Base-by-base conservation (phyloP, 2,888 invertebrate genomes). In the Stenichneumon culpator region DNA sequence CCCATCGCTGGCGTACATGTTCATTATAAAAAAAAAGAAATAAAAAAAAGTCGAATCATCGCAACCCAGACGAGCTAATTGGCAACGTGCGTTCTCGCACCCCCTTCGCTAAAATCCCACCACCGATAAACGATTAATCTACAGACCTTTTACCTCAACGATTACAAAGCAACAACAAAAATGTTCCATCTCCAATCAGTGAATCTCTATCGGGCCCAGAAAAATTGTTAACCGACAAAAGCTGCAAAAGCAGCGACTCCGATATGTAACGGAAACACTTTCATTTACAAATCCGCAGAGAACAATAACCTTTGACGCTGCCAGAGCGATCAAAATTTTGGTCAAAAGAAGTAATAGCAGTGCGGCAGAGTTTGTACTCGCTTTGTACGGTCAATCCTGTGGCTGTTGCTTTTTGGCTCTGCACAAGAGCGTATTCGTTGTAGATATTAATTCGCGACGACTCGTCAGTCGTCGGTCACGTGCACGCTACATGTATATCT, bases 1-100 rank as follows among this genome's bases (percentile, higher is more conserved):
- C 36, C 16, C 19, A 32, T 28, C 11, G 28, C 60, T 32, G 16
- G 28, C 14, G n/a, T 32, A 28, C 16, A 60, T 60, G 14, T 32
- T 60, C 16, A 7, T 7, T 2, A 4, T 28, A 16, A 32, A 9
- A 52, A 14, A 72, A 28, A 28, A 3, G 3, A 52, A 70, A 22
- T 6, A 70, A 44, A 22, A 4, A n/a, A 47, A n/a, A 54, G 65
- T 47, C 25, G 63, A 50, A 32, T 47, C 28, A 9, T 44, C 44
- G 63, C 16, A 74, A 63, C 54, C 47, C 32, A 50, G 63, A 74
- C 63, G 74, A 50, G 19, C 28, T 60, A 28, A 73, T 73, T 73
- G 47, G 14, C 50, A 28, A 28, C n/a, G 60, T 63, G 28, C n/a
- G 47, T 74, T 57, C 57, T 9, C n/a, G 11, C 28, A 63, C 28